A percentile compares a stretch with the other conserved stretches of the same genome.
Evolutionary conservation across 2,888 invertebrate genomes (phyloP).

Genomic region (Drosophila antonietae): DNA sequence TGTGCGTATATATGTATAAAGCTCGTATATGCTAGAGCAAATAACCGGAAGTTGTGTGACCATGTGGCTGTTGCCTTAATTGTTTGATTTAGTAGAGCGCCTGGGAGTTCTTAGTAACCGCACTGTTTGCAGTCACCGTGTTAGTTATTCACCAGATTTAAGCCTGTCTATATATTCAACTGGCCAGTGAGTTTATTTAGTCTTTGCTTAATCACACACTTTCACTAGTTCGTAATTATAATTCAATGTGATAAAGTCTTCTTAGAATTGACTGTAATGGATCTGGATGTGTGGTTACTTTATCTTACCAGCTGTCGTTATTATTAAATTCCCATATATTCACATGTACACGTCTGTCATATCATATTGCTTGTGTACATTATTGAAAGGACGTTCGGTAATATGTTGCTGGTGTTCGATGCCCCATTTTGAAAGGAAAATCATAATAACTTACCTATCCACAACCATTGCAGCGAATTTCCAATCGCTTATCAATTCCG

Average conservation of each 20-base stretch:
- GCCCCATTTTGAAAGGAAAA: too few relatives aligned
- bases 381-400: too few relatives aligned
- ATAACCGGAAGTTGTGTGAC: slow-evolving; percentile 67
- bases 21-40: slow-evolving; percentile 27
- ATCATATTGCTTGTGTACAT: too few relatives aligned
- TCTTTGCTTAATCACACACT: background rate
- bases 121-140: slow-evolving; percentile 34
- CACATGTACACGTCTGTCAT: too few relatives aligned
- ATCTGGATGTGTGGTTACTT: background rate
- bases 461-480: slow-evolving; percentile 99
- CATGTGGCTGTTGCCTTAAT: slow-evolving; percentile 56
- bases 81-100: slow-evolving; percentile 63
- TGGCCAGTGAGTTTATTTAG: background rate
- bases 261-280: background rate
- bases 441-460: slow-evolving; percentile 88
- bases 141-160: slow-evolving; percentile 26
- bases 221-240: background rate
- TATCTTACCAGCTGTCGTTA: background rate
- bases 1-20: background rate
- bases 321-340: too few relatives aligned
- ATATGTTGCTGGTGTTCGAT: too few relatives aligned
- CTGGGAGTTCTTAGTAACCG: slow-evolving; percentile 22
- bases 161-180: slow-evolving; percentile 6
- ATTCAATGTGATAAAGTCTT: background rate
- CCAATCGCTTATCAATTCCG: slow-evolving; percentile 97